phyloP scores from a whole-genome alignment of 2,113 vertebrate species.

The Cervus canadensis region DNA sequence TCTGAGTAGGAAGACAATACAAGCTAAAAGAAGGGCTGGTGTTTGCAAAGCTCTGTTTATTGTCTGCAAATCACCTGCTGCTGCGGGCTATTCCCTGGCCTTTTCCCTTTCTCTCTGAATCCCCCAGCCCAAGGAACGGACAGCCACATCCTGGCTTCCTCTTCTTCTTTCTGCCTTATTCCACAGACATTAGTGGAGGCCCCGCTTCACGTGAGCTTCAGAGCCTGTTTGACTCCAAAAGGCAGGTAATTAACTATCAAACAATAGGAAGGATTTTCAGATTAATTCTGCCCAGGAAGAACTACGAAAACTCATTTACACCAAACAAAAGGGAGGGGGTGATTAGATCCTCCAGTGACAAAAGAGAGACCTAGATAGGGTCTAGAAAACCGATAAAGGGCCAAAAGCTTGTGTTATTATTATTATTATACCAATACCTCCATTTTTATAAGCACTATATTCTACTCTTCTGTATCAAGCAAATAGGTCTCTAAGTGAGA shows the following conservation, averaged over 20 bases:
- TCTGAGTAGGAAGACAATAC: background rate
- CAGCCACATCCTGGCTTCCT: background rate
- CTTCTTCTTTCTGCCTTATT: background rate
- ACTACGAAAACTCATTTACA: slow-evolving; percentile 82
- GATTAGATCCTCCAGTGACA: slow-evolving; percentile 78
- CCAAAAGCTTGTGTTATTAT: background rate
- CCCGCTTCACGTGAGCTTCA: background rate
- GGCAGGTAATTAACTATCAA: slow-evolving; percentile 83
- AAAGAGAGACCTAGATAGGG: slow-evolving; percentile 69
- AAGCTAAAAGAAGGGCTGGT: background rate
- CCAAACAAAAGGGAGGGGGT: slow-evolving; percentile 80
- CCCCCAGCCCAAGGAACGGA: rapidly evolving
- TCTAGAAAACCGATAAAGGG: slow-evolving; percentile 72
- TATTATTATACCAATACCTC: slow-evolving; percentile 48
- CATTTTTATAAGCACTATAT: slow-evolving; percentile 48
- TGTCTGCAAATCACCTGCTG: slow-evolving; percentile 13
- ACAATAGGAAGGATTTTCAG: slow-evolving; percentile 83
- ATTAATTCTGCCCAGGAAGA: slow-evolving; percentile 77
- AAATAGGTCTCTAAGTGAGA: slow-evolving; percentile 73
- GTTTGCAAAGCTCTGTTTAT: background rate
- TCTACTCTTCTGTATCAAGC: slow-evolving; percentile 73
- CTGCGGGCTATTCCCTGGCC: background rate
- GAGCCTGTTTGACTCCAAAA: slow-evolving; percentile 39
- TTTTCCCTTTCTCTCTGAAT: background rate
- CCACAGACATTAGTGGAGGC: background rate